A percentile compares a stretch with the other conserved stretches of the same genome.
Evolutionary conservation across 2,888 invertebrate species (phyloP).

Genomic region (Tetheella fluctuosa): DNA sequence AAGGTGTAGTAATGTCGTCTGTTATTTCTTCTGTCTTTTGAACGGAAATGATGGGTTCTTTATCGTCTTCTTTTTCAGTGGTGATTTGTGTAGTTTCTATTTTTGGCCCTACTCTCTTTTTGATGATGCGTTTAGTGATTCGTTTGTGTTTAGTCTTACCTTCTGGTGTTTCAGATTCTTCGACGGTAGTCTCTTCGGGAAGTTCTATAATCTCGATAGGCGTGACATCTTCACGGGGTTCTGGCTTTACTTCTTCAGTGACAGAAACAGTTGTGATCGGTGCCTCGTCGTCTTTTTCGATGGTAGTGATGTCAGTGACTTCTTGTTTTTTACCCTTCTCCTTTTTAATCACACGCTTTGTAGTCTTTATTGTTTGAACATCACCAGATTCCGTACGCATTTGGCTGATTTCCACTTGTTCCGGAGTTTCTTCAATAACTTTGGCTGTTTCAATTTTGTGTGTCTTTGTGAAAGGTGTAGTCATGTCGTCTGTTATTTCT

Average conservation of each 20-base stretch:
- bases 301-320: constrained; percentile 34
- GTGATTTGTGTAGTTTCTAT: constrained; percentile 48
- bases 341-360: constrained; percentile 72
- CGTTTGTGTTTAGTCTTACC: constrained; percentile 45
- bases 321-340: constrained; percentile 67
- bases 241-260: constrained; percentile 13
- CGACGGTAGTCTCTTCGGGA: constrained; percentile 33
- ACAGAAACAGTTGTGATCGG: constrained; percentile 26
- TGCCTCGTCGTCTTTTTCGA: constrained; percentile 52
- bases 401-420: constrained; percentile 58
- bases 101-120: constrained; percentile 34
- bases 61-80: constrained; percentile 34
- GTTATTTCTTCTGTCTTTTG: constrained; percentile 47
- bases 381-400: constrained; percentile 58
- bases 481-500: constrained; percentile 43
- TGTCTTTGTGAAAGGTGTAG: constrained; percentile 25
- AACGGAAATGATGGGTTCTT: constrained; percentile 30
- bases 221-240: constrained; percentile 30
- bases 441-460: constrained; percentile 34
- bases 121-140: constrained; percentile 28
- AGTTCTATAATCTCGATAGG: constrained; percentile 40
- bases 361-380: constrained; percentile 42
- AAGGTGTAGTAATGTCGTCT: constrained; percentile 33
- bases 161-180: constrained; percentile 37
- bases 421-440: constrained; percentile 48